A percentile compares a stretch with the other conserved stretches of the same genome.
Conservation (phyloP, 1,140 invertebrate genomes). For the Myzus persicae region DNA sequence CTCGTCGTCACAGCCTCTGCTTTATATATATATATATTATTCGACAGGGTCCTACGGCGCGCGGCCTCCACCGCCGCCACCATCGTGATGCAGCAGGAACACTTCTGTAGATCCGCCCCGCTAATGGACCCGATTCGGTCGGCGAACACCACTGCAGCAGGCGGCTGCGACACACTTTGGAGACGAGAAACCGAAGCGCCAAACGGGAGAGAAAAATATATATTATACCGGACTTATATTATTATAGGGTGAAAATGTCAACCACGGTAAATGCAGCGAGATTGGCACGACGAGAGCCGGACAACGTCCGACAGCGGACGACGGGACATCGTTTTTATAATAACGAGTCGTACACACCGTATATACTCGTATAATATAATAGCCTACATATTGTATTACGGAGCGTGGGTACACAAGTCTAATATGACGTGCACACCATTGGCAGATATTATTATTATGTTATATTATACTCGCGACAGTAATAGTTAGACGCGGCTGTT, state of each 20-base stretch:
- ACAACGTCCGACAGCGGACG: too few relatives aligned
- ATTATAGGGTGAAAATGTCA: neutral
- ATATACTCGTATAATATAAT: too few relatives aligned
- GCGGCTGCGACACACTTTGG: too few relatives aligned
- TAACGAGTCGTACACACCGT: neutral
- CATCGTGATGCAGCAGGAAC: neutral
- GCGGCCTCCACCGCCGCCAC: neutral
- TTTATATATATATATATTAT: slow-evolving; percentile 7
- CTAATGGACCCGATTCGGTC: slow-evolving; percentile 7
- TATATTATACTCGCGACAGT: neutral
- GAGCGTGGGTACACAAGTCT: neutral
- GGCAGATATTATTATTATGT: neutral
- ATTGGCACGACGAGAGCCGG: too few relatives aligned
- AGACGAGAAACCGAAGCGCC: neutral
- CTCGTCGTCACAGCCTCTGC: neutral
- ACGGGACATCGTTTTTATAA: neutral
- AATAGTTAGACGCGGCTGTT: neutral
- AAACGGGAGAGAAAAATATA: neutral
- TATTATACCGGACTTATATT: neutral
- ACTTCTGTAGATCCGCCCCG: neutral
- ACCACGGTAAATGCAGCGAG: neutral
- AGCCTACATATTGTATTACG: too few relatives aligned
- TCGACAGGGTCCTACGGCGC: neutral
- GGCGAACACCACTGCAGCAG: neutral
- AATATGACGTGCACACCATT: neutral